Percentiles rank a stretch among this genome's conserved stretches.
These are phyloP conservation scores for Trachemys scripta DNA, from an alignment of 2,113 vertebrate species.

Conservation along the genomic window DNA sequence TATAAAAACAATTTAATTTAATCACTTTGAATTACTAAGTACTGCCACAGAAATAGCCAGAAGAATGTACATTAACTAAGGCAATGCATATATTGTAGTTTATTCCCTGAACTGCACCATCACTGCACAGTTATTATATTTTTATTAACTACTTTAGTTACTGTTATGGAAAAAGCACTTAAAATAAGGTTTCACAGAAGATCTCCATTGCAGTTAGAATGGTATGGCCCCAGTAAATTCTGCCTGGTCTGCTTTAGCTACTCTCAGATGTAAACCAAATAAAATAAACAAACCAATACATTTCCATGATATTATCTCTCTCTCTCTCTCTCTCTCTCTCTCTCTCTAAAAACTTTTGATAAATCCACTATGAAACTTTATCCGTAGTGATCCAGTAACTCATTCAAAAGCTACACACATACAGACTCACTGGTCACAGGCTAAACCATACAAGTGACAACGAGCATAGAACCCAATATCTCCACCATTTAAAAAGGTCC, in stretches of 20 bases:
- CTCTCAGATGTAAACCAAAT: neutral
- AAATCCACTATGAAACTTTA: rapidly evolving
- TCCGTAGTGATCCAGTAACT: neutral
- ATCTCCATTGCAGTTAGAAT: neutral
- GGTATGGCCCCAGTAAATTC: neutral
- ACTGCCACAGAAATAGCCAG: slow-evolving; percentile 15
- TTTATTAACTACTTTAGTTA: slow-evolving; percentile 53
- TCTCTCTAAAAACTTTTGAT: neutral
- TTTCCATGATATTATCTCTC: neutral
- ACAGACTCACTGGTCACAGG: neutral
- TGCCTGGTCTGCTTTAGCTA: neutral
- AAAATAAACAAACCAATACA: neutral
- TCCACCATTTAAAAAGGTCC: neutral
- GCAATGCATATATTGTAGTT: slow-evolving; percentile 32
- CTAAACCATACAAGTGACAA: rapidly evolving
- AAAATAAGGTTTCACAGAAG: neutral
- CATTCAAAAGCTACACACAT: rapidly evolving
- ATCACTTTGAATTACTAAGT: slow-evolving; percentile 53
- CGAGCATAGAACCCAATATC: neutral
- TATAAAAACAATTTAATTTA: slow-evolving; percentile 52
- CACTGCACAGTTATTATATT: slow-evolving; percentile 27
- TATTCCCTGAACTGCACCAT: slow-evolving; percentile 12
- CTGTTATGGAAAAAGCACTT: slow-evolving; percentile 12
- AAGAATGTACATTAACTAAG: slow-evolving; percentile 13
- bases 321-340: neutral